Percentiles rank a stretch among this genome's conserved stretches.
Evolutionary conservation across 2,113 vertebrate species (phyloP).

Genomic region (Bos indicus): DNA sequence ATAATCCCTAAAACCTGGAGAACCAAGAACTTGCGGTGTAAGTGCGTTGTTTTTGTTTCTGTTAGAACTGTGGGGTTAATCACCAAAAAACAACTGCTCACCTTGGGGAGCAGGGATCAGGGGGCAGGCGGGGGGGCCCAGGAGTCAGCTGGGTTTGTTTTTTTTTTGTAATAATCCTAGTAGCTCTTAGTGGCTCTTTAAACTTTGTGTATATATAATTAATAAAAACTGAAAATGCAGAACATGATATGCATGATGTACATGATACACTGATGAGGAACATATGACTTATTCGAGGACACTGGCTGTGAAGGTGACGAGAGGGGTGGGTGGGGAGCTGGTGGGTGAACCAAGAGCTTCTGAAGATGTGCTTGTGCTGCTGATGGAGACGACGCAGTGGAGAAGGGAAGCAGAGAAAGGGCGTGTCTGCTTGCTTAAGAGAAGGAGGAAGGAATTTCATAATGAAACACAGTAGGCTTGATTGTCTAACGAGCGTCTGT

Average conservation of each 20-base stretch:
- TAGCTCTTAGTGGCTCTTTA: neutral
- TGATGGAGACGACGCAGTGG: accelerated
- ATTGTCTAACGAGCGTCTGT: neutral
- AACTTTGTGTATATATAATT: neutral
- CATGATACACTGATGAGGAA: neutral
- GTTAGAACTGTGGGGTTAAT: neutral
- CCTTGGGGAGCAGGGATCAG: neutral
- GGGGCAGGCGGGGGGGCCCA: neutral
- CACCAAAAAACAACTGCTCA: neutral
- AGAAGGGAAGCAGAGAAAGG: neutral
- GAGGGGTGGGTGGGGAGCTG: neutral
- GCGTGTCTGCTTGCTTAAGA: neutral
- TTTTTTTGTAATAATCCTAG: neutral
- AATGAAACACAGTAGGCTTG: neutral
- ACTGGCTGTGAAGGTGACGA: neutral
- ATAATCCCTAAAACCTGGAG: neutral
- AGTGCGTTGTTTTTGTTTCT: neutral
- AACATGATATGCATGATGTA: neutral
- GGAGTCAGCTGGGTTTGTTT: neutral
- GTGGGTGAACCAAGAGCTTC: neutral
- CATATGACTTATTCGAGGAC: neutral
- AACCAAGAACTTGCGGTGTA: neutral
- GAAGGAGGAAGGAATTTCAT: neutral
- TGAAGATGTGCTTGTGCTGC: neutral
- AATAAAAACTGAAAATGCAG: neutral